Base-by-base conservation (phyloP, 1,140 invertebrate species). In the Cyclargus thomasi region DNA sequence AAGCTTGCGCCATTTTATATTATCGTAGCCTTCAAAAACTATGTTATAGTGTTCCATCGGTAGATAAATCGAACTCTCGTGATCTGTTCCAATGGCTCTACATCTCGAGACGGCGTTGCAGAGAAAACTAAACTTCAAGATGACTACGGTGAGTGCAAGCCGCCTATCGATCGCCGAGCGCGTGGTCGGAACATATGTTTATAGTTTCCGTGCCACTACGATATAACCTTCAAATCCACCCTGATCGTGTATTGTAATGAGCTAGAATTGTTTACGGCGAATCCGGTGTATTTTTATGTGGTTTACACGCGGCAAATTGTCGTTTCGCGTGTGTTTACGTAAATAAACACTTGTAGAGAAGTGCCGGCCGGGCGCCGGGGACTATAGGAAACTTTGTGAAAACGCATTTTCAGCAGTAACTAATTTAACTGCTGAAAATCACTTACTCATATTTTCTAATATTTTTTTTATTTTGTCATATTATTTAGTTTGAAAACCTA, bases 61-160 rank as follows among this genome's bases (percentile, higher is more conserved):
- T 74, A 67, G 68, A 66, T 68, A 67, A 68, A 70, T 69, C 74
- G 71, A 67, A 71, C 71, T 67, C 70, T 80, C 72, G 76, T 76
- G 72, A 65, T 67, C 70, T n/a, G 72, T 70, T 62, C 55, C 65
- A 76, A 90, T 90, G 88, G 88, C 88, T 72, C 84, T 90, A n/a
- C 88, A 90, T 65, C 79, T 90, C 73, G 88, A 90, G 81, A 90
- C 87, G 64, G 81, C 86, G 77, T 81, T 90, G 84, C 87, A 90
- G 83, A 83, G 87, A 68, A 88, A 88, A 80, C 77, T 90, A 71
- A 88, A 86, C 84, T 90, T 88, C 87, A 88, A 88, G 81, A 85
- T 90, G 85, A 90, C 81, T 77, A 85, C 88, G 88, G 88, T 90
- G 82, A 88, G 88, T 90, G 86, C 86, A 90, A 79, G 80, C 79